Evolutionary conservation across 2,888 invertebrate genomes (phyloP), one percentile per base, ranked within the genome.

Genomic region (Pterobdella sp.): DNA sequence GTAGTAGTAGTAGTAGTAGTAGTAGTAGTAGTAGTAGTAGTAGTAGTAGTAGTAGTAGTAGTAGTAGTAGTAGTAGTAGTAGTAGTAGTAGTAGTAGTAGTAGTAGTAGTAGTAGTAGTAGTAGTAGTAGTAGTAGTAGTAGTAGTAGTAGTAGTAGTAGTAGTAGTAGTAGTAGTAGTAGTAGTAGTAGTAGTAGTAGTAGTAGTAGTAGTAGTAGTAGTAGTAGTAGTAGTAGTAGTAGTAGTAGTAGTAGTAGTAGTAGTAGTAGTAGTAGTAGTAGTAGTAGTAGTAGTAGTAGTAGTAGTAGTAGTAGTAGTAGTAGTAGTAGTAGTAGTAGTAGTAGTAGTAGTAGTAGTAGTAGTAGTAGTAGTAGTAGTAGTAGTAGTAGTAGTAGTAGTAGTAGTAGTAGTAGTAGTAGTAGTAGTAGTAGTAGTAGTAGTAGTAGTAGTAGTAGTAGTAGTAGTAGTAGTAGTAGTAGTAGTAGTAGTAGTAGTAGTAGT

Each of bases 401-500:
- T 63, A 63, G 63, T 63, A 63, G 63, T 63, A 63, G 63, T 63
- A 63, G 63, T 63, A 63, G 63, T 63, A 63, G 63, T 63, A 63
- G 63, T 63, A 63, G 63, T 63, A 63, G 63, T 63, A 63, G 63
- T 63, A 63, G 63, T 63, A 63, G 63, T 63, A 63, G 63, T 63
- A 63, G 63, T 63, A 63, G 63, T 63, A 63, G 31, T 63, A 63
- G 63, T 63, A 63, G 31, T 63, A 63, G 63, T 31, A 63, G 63
- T 63, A 63, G 63, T 63, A 63, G 63, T 63, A 63, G 63, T 63
- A 26, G 63, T 26, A 63, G 63, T 67, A 67, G 67, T 67, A 67
- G 67, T 67, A 67, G 67, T 67, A 67, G 67, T 67, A 67, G 67
- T 67, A 67, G 67, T 67, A 67, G 67, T 67, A 67, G 67, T 67